Evolutionary conservation across 2,797 vertebrate species (phyloP).

Genomic region (Acanthis flammea): DNA sequence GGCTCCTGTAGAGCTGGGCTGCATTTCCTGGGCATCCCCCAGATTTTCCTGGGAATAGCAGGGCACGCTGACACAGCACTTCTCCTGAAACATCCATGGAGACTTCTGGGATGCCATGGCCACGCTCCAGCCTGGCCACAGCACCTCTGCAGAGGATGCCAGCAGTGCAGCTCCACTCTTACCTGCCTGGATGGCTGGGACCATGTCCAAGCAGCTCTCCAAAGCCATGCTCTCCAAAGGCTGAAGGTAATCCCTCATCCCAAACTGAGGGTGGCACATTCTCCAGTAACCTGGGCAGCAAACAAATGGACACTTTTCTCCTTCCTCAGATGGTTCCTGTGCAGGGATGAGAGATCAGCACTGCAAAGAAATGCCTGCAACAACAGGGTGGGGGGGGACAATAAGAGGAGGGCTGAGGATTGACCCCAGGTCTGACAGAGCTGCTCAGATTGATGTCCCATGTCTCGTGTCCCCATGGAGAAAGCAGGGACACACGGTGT

Average conservation of each 20-base stretch:
- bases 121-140: background rate
- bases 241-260: rapidly evolving
- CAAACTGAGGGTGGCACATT: rapidly evolving
- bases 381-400: rapidly evolving
- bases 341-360: background rate
- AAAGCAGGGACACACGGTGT: rapidly evolving
- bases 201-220: background rate
- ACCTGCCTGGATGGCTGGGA: background rate
- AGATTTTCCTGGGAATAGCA: background rate
- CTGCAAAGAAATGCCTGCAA: background rate
- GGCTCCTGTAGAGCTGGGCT: background rate
- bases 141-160: rapidly evolving
- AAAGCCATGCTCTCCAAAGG: rapidly evolving
- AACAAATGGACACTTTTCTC: rapidly evolving
- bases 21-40: background rate
- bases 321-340: background rate
- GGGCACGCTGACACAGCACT: rapidly evolving
- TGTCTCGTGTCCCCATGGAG: rapidly evolving
- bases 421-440: background rate
- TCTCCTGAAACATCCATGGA: rapidly evolving
- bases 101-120: rapidly evolving
- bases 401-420: background rate
- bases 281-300: rapidly evolving
- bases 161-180: rapidly evolving
- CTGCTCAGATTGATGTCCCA: rapidly evolving